Base-by-base conservation (phyloP, 2,113 vertebrate genomes). In the Pachypanchax playfairii region DNA sequence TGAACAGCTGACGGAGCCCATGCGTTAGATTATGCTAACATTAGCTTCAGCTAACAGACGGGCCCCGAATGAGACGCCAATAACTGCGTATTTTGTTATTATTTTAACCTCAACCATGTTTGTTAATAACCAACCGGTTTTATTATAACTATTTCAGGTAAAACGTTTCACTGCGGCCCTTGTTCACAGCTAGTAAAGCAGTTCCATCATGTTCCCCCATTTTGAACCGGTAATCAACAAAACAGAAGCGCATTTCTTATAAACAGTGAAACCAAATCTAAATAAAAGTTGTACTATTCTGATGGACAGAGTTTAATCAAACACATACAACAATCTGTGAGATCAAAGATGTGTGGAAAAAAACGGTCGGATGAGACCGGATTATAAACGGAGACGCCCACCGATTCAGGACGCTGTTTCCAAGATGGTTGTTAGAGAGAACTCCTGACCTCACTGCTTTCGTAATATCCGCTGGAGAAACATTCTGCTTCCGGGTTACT, bases 371-470 rank as follows among this genome's bases (percentile, higher is more conserved):
- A 93, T 93, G 85, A 70, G 21, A 20, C 15, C 70, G 64, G 92
- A 93, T 93, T 90, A 4, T 68, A 8, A 6, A 26, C 29, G 62
- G 85, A 90, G 85, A 67, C 25, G 91, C 92, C 91, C 56, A 93
- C 92, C 90, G 28, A 87, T 76, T 91, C 90, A 21, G 79, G 80
- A 76, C 59, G 84, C 51, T 90, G 88, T 87, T 86, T 91, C 92
- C 92, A 93, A 92, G 92, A 93, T 97, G 96, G 95, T 94, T 92
- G 93, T 84, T 58, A 95, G 90, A 95, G 86, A 95, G 91, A 91
- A 61, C 42, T 65, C 83, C 46, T 85, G 51, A 77, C 56, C 81
- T 72, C 52, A 4, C 77, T 22, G 52, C 43, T 50, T 8, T 44
- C 5, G 73, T 77, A 72, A 91, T 91, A 86, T 91, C 85, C 84